These are phyloP conservation scores for Tringa solitaria DNA, from an alignment of 2,113 vertebrate species.

Conservation along the genomic window DNA sequence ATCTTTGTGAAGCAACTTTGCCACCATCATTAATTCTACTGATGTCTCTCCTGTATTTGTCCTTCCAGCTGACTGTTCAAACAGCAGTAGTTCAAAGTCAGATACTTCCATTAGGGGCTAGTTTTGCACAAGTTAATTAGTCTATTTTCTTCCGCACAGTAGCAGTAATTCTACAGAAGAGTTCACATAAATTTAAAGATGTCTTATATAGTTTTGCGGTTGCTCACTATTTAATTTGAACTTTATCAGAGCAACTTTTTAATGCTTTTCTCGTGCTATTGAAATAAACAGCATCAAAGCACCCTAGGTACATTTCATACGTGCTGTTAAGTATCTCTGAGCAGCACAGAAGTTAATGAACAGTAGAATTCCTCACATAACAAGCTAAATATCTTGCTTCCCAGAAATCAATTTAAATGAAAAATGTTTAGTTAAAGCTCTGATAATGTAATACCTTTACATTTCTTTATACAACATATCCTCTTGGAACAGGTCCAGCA, in stretches of 20 bases:
- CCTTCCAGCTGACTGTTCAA: slow-evolving; percentile 29
- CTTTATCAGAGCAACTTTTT: background rate
- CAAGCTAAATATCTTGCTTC: background rate
- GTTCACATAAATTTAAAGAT: background rate
- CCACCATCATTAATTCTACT: slow-evolving; percentile 35
- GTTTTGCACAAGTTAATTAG: slow-evolving; percentile 58
- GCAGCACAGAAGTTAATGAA: background rate
- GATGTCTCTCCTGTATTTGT: slow-evolving; percentile 28
- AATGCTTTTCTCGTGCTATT: background rate
- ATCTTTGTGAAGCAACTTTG: slow-evolving; percentile 22
- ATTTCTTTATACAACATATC: background rate
- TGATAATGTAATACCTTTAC: background rate
- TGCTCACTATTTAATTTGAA: background rate
- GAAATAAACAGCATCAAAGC: background rate
- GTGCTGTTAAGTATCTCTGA: background rate
- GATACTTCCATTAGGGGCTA: slow-evolving; percentile 25
- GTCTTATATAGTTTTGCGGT: background rate
- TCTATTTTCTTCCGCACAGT: slow-evolving; percentile 22
- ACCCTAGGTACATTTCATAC: background rate
- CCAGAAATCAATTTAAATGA: background rate
- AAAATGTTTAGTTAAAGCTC: background rate
- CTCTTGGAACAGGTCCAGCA: too few relatives aligned
- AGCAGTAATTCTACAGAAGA: background rate
- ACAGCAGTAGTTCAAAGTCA: slow-evolving; percentile 53
- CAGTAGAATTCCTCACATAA: background rate